Conservation (phyloP, 2,797 vertebrate species). For the Hippopotamyrus pictus region DNA sequence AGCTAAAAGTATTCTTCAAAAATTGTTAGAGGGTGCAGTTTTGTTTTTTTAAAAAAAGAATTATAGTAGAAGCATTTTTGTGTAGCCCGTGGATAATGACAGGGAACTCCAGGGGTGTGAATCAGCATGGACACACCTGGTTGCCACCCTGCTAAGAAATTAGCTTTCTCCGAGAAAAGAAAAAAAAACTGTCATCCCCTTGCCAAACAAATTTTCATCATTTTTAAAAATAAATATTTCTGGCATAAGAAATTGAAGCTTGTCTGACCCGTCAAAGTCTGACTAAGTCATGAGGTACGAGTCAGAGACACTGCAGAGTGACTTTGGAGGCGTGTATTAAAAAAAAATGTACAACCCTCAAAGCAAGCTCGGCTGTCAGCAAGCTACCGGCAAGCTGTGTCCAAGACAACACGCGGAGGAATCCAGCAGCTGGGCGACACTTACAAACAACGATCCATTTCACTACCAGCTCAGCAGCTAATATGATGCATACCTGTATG, state of each 20-base stretch:
- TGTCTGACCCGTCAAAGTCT: constrained; percentile 54
- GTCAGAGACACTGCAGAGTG: constrained; percentile 41
- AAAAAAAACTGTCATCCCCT: constrained; percentile 37
- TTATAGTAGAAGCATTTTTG: not conserved
- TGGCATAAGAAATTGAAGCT: constrained; percentile 57
- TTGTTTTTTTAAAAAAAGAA: not conserved
- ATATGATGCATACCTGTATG: not conserved
- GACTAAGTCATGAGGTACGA: constrained; percentile 42
- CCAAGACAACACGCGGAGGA: not conserved
- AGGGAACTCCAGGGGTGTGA: not conserved
- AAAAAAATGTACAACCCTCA: not conserved
- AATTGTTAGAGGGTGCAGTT: not conserved
- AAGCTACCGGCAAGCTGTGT: not conserved
- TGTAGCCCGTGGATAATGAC: not conserved
- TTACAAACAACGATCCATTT: not conserved
- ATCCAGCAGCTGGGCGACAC: not conserved
- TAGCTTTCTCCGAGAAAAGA: constrained; percentile 32
- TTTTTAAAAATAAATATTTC: constrained; percentile 40
- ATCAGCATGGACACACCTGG: constrained; percentile 32
- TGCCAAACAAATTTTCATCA: constrained; percentile 50
- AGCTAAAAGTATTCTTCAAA: not conserved
- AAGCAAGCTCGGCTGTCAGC: not conserved
- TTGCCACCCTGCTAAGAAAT: not conserved
- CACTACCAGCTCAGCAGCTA: not conserved
- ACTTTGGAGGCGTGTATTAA: constrained; percentile 47